Percentiles rank a stretch among this genome's conserved stretches.
phyloP scores from a whole-genome alignment of 64 coral and sea anemone species.

The Trachythela sp. region DNA sequence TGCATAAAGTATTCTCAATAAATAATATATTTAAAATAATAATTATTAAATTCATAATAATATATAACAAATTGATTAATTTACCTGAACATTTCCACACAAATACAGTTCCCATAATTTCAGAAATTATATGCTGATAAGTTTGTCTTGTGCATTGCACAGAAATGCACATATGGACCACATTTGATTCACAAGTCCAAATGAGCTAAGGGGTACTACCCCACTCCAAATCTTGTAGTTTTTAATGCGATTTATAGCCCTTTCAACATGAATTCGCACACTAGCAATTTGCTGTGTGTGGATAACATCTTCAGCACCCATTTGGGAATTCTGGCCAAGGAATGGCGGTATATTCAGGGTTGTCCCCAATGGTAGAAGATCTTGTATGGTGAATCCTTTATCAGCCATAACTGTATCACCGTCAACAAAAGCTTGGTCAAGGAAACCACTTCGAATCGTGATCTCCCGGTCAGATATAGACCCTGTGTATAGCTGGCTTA shows the following conservation, averaged over 20 bases:
- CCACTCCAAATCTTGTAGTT: background rate
- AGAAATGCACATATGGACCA: background rate
- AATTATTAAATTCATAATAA: too few species aligned
- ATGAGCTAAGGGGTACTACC: background rate
- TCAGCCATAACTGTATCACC: background rate
- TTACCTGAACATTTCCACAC: too few species aligned
- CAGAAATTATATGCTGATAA: background rate
- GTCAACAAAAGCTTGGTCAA: background rate
- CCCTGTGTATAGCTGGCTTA: slow-evolving; percentile 5
- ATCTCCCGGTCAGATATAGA: background rate
- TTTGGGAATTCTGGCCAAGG: background rate
- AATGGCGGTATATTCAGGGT: background rate
- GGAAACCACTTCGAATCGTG: background rate
- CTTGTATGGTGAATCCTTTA: background rate
- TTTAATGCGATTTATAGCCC: background rate
- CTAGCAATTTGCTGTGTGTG: background rate
- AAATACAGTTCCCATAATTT: background rate
- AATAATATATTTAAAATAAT: too few species aligned
- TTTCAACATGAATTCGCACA: background rate
- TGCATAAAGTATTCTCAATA: too few species aligned
- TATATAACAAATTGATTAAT: too few species aligned
- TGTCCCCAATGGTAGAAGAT: background rate
- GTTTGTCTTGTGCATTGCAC: background rate
- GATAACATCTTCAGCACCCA: background rate
- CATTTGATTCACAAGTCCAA: background rate